A percentile compares a stretch with the other conserved stretches of the same genome.
Conservation (phyloP, 2,888 invertebrate species). For the Cheilosia vernalis region DNA sequence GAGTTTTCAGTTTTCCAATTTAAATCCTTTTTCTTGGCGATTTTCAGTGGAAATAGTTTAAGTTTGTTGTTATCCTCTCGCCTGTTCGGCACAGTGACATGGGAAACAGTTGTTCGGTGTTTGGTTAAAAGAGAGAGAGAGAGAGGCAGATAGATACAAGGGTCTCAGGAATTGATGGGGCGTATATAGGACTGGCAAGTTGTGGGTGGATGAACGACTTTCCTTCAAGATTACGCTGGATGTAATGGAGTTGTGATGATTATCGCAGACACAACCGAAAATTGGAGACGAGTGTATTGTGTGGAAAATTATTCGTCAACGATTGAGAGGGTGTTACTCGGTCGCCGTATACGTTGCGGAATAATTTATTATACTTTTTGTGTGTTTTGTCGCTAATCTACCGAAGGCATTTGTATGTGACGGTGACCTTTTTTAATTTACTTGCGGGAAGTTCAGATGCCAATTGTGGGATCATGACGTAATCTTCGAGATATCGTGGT, state of each 20-base stretch:
- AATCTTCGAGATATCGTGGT: no score
- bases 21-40: slow-evolving; percentile 74
- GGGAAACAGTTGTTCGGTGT: slow-evolving; percentile 10
- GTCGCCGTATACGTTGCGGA: slow-evolving; percentile 26
- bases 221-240: slow-evolving; percentile 30
- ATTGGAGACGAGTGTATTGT: slow-evolving; percentile 52
- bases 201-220: slow-evolving; percentile 14
- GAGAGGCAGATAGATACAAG: neutral
- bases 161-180: slow-evolving; percentile 52
- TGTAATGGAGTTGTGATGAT: slow-evolving; percentile 64
- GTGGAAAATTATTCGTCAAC: slow-evolving; percentile 42
- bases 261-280: slow-evolving; percentile 61
- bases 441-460: no score
- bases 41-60: slow-evolving; percentile 69
- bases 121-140: neutral
- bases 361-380: slow-evolving; percentile 7
- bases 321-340: slow-evolving; percentile 41
- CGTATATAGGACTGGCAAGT: slow-evolving; percentile 37
- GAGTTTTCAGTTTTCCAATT: slow-evolving; percentile 75
- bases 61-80: slow-evolving; percentile 64
- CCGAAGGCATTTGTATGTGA: no score
- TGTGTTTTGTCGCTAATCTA: no score
- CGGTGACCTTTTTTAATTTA: no score
- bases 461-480: no score
- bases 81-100: slow-evolving; percentile 40